These are phyloP conservation scores for Drosophila demipolita DNA, from an alignment of 2,888 invertebrate species.

Conservation along the genomic window DNA sequence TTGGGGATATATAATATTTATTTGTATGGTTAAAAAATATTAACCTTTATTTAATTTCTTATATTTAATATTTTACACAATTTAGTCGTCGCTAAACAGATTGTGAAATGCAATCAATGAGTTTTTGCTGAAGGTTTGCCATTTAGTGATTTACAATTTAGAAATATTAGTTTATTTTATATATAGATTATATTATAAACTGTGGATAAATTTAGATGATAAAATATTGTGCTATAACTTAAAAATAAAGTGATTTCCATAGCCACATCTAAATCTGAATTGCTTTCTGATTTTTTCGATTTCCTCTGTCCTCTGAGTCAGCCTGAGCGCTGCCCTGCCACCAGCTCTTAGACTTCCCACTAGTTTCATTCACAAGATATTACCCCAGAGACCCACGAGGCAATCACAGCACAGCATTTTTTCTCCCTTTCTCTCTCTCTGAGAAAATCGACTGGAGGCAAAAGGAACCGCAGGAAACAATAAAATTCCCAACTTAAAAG, in stretches of 20 bases:
- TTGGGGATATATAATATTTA: neutral
- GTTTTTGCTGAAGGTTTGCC: neutral
- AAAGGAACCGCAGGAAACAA: constrained; percentile 51
- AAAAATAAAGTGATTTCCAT: neutral
- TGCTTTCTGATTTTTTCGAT: neutral
- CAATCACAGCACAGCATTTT: constrained; percentile 13
- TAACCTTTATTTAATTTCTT: neutral
- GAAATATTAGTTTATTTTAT: no score
- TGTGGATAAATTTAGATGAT: neutral
- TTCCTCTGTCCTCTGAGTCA: neutral
- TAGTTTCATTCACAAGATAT: constrained; percentile 54
- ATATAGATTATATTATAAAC: neutral
- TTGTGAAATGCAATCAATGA: neutral
- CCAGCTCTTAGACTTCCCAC: neutral
- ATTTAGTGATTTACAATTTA: neutral
- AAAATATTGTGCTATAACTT: neutral
- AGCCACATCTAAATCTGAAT: neutral
- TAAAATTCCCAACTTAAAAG: constrained; percentile 71
- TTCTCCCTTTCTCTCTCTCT: neutral
- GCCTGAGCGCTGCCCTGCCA: no score
- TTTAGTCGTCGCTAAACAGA: neutral
- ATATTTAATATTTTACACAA: neutral
- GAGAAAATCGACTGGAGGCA: constrained; percentile 3
- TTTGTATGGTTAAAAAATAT: neutral
- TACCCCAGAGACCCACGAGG: constrained; percentile 48